Base-by-base conservation (phyloP, 2,888 invertebrate genomes). In the Pediacus dermestoides region DNA sequence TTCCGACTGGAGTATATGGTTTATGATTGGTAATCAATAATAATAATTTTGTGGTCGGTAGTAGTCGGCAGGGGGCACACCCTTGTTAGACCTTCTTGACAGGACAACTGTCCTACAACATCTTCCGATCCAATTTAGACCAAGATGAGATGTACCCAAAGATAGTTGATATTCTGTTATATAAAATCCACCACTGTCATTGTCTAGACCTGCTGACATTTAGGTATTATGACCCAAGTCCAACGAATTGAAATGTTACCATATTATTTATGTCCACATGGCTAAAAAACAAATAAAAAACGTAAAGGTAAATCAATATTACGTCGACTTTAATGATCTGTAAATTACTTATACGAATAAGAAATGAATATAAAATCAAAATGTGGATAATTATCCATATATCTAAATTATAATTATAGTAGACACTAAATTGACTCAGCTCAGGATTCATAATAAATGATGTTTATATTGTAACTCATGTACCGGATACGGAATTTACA, bases 11-110 rank as follows among this genome's bases (percentile, higher is more conserved):
- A n/a, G n/a, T n/a, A n/a, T n/a, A n/a, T n/a, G n/a, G n/a, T n/a
- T n/a, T n/a, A 50, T 46, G 55, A 55, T 55, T 49, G 52, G 55
- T 53, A 55, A 62, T 62, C 62, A 62, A 62, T 62, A 62, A 60
- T 58, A 57, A 57, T 53, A 52, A 59, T 60, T 54, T 50, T 53
- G 56, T 53, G 60, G 60, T 54, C 57, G 55, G 54, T 52, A 53
- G 55, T 49, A 36, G 51, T 27, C 61, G 22, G 50, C 60, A 54
- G 61, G 62, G 57, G 57, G 58, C 44, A 45, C 53, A 62, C 62
- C 62, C 62, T 62, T 50, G 62, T 62, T 61, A 61, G 49, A 46
- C 41, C 39, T 46, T 41, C 54, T 56, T 58, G 57, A 57, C 52
- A 48, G 36, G 39, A 54, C 54, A 53, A 54, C 52, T 53, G 50